These are phyloP conservation scores for Anadara kagoshimensis DNA, from an alignment of 1,140 invertebrate genomes.

Conservation along the genomic window DNA sequence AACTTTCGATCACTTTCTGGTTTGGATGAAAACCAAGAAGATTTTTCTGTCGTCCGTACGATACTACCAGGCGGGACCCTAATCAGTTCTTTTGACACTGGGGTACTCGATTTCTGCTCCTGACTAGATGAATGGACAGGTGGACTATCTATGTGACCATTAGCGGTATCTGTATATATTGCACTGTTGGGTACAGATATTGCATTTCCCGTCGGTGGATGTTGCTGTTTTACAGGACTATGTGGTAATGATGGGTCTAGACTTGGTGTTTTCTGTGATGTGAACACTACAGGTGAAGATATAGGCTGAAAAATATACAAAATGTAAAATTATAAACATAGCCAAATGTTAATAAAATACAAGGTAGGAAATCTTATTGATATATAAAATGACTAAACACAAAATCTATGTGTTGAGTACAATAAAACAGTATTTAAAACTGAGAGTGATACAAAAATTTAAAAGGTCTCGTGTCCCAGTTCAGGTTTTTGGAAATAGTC, in stretches of 20 bases:
- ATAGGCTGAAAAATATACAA: background rate
- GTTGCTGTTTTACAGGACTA: background rate
- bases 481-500: too few species aligned
- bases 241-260: background rate
- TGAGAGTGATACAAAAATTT: too few species aligned
- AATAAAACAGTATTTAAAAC: too few species aligned
- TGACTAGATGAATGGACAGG: background rate
- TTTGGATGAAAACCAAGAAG: conserved; percentile 37
- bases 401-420: too few species aligned
- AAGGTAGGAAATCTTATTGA: too few species aligned
- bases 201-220: background rate
- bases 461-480: too few species aligned
- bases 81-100: conserved; percentile 39
- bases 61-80: conserved; percentile 42
- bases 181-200: background rate
- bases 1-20: background rate
- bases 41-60: conserved; percentile 37
- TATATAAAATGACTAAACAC: too few species aligned
- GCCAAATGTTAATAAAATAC: too few species aligned
- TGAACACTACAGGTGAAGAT: background rate
- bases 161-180: conserved; percentile 15
- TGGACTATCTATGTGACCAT: background rate
- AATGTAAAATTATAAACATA: background rate
- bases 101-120: too few species aligned
- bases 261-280: background rate